Percentiles rank a stretch among this genome's conserved stretches.
phyloP scores from a whole-genome alignment of 2,797 vertebrate species.

The Siniperca obscura region DNA sequence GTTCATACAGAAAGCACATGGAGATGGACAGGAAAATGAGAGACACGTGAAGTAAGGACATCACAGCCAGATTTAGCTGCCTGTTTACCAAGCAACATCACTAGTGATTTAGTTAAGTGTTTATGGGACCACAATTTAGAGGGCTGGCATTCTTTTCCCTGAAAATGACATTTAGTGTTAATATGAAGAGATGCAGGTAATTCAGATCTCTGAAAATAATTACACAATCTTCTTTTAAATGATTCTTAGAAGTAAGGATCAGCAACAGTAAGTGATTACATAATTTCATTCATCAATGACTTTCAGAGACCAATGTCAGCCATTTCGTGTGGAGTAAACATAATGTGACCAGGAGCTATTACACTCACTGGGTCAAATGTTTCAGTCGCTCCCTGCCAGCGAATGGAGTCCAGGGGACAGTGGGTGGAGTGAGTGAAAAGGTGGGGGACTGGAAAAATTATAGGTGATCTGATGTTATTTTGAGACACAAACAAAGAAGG shows the following conservation, averaged over 20 bases:
- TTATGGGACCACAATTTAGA: background rate
- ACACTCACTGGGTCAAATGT: slow-evolving; percentile 66
- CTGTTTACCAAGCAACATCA: background rate
- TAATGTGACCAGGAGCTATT: slow-evolving; percentile 42
- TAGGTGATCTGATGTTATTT: slow-evolving; percentile 84
- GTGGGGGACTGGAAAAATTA: slow-evolving; percentile 72
- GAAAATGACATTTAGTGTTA: background rate
- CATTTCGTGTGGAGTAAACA: slow-evolving; percentile 40
- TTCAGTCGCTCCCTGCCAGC: slow-evolving; percentile 50
- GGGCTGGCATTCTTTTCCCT: background rate
- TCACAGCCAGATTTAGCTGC: background rate
- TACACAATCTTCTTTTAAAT: background rate
- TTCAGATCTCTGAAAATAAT: background rate
- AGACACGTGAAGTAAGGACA: background rate
- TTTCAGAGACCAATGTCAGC: slow-evolving; percentile 34
- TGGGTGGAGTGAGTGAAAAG: slow-evolving; percentile 54
- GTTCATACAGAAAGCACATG: background rate
- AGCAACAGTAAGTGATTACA: slow-evolving; percentile 23
- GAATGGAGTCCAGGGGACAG: slow-evolving; percentile 52
- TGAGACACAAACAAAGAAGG: slow-evolving; percentile 84
- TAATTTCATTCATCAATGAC: slow-evolving; percentile 36
- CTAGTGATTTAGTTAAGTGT: background rate
- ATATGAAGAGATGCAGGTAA: background rate
- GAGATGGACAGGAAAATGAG: background rate
- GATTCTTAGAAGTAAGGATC: background rate